These are phyloP conservation scores for Nectonema munidae DNA, from an alignment of 2,888 invertebrate species.

Conservation along the genomic window DNA sequence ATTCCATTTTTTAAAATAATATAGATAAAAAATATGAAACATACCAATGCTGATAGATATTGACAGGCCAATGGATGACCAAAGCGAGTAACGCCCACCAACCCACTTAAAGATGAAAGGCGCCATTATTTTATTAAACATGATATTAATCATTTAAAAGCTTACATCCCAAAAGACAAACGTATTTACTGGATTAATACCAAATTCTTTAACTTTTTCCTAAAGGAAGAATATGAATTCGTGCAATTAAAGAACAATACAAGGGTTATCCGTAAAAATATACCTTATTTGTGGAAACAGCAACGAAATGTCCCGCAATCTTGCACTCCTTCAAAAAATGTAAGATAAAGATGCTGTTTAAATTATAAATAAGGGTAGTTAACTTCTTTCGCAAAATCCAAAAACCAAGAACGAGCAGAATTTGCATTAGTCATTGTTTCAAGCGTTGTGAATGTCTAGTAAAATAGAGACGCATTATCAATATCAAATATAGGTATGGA, in stretches of 20 bases:
- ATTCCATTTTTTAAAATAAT: constrained; percentile 15
- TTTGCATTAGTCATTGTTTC: constrained; percentile 96
- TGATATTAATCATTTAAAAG: constrained; percentile 17
- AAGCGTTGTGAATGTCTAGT: constrained; percentile 61
- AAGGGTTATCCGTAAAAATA: constrained; percentile 17
- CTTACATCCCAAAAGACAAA: constrained; percentile 86
- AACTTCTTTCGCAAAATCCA: constrained; percentile 50
- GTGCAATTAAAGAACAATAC: background rate
- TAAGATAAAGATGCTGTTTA: background rate
- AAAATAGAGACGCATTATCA: constrained; percentile 13
- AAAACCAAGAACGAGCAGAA: constrained; percentile 81
- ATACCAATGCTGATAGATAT: constrained; percentile 57
- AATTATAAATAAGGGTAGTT: constrained; percentile 21
- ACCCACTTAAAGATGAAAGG: constrained; percentile 39
- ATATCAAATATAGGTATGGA: constrained; percentile 7
- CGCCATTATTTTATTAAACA: constrained; percentile 9
- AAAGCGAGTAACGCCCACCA: constrained; percentile 74
- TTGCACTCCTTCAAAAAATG: constrained; percentile 25
- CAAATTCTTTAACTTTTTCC: constrained; percentile 69
- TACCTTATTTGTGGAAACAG: constrained; percentile 59
- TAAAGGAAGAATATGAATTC: constrained; percentile 13
- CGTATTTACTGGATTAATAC: constrained; percentile 83
- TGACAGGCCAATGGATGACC: constrained; percentile 94
- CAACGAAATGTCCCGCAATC: constrained; percentile 88
- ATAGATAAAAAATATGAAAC: constrained; percentile 14